A percentile compares a stretch with the other conserved stretches of the same genome.
Evolutionary conservation across 1,140 invertebrate genomes (phyloP).

Genomic region (Lethocerus indicus): DNA sequence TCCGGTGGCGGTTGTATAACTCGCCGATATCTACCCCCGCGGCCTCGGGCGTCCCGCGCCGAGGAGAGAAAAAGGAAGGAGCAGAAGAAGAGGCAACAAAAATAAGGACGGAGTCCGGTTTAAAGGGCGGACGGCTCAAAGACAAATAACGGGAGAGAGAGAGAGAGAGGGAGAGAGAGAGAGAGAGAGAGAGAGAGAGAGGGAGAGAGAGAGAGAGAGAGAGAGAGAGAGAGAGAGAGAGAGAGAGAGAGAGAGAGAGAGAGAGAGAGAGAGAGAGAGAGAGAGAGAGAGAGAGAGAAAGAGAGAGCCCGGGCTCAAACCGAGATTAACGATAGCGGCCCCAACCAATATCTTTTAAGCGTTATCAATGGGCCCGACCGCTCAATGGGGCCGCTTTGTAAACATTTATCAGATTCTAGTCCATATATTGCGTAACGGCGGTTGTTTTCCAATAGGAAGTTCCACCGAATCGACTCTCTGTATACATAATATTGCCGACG

Average conservation of each 20-base stretch:
- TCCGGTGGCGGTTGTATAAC: no score
- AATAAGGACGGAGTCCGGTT: neutral
- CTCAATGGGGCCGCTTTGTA: no score
- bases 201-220: conserved; percentile 3
- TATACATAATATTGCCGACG: no score
- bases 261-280: neutral
- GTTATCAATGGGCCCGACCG: no score
- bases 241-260: neutral
- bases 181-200: conserved; percentile 4
- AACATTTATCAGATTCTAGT: no score
- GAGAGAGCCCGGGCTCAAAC: neutral
- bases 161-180: neutral
- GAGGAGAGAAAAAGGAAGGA: neutral
- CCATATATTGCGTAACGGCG: no score
- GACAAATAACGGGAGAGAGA: neutral
- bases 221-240: conserved; percentile 3
- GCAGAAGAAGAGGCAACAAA: neutral
- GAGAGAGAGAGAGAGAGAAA: neutral
- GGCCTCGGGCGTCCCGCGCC: no score
- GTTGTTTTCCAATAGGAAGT: no score
- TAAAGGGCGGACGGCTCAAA: neutral
- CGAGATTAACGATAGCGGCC: no score
- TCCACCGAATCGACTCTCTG: no score
- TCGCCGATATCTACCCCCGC: no score
- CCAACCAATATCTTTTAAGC: no score